Conservation (phyloP, 23 tunicate genomes). For the Trididemnum clinides region DNA sequence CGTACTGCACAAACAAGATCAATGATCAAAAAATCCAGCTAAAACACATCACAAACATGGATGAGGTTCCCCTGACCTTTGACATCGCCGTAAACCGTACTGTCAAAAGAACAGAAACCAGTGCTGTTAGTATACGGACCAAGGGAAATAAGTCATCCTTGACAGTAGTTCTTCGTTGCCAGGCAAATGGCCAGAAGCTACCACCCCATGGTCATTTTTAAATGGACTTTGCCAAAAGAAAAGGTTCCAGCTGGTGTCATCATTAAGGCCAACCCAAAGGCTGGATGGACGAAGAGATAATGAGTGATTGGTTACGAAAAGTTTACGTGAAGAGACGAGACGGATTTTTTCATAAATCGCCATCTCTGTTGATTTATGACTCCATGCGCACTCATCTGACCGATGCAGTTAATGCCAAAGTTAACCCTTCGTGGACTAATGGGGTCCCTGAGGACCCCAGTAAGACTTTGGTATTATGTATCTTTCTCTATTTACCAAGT, state of each 20-base stretch:
- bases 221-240: slow-evolving; percentile 48
- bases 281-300: slow-evolving; percentile 64
- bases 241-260: slow-evolving; percentile 60
- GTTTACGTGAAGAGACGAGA: slow-evolving; percentile 57
- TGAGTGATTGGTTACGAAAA: slow-evolving; percentile 59
- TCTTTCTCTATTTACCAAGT: too few relatives aligned
- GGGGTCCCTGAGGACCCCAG: too few relatives aligned
- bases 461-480: too few relatives aligned
- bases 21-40: slow-evolving; percentile 48
- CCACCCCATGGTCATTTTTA: slow-evolving; percentile 57
- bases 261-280: slow-evolving; percentile 66
- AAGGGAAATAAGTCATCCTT: slow-evolving; percentile 57
- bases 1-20: slow-evolving; percentile 52
- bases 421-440: too few relatives aligned
- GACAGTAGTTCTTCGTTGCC: slow-evolving; percentile 59
- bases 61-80: slow-evolving; percentile 71
- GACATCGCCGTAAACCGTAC: slow-evolving; percentile 61
- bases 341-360: slow-evolving; percentile 58
- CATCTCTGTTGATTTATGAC: slow-evolving; percentile 47
- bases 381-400: slow-evolving; percentile 54
- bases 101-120: slow-evolving; percentile 53
- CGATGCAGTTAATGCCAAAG: slow-evolving; percentile 55
- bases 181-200: slow-evolving; percentile 55
- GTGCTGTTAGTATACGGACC: slow-evolving; percentile 57
- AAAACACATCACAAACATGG: slow-evolving; percentile 64